These are phyloP conservation scores for Beroe forskalii DNA, from an alignment of 37 sponge, comb jelly and placozoan genomes.

Conservation along the genomic window DNA sequence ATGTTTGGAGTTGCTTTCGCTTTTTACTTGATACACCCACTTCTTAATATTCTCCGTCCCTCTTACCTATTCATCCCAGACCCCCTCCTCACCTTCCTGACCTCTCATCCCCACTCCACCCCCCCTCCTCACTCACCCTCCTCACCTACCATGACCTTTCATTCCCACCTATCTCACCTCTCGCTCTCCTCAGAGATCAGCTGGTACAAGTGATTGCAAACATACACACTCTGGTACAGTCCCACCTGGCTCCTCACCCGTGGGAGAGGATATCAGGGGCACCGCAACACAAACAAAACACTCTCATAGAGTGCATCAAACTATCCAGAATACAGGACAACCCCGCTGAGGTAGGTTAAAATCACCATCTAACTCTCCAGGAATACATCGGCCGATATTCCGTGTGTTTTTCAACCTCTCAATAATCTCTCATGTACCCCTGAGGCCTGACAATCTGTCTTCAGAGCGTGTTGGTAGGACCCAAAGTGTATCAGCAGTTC, in stretches of 20 bases:
- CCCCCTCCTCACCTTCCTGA: neutral
- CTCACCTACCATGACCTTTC: neutral
- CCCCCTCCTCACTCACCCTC: too few species aligned
- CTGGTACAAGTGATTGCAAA: constrained; percentile 47
- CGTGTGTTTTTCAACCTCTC: neutral
- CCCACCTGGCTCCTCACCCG: constrained; percentile 52
- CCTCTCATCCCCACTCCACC: neutral
- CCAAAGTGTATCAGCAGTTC: constrained; percentile 46
- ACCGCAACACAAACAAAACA: constrained; percentile 7
- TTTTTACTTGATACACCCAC: too few species aligned
- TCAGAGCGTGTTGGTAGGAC: constrained; percentile 32
- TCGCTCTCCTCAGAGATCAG: neutral
- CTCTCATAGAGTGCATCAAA: constrained; percentile 49
- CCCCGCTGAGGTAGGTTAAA: neutral
- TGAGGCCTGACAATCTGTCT: neutral
- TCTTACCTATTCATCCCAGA: too few species aligned
- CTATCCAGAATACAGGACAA: neutral
- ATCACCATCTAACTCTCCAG: too few species aligned
- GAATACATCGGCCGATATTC: too few species aligned
- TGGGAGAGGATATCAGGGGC: neutral
- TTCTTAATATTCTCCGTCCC: too few species aligned
- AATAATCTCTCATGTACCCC: neutral
- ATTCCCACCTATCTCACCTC: neutral
- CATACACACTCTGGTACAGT: constrained; percentile 58
- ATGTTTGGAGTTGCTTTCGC: too few species aligned